Evolutionary conservation across 1,140 invertebrate genomes (phyloP).

Genomic region (Apocrypta bakeri): DNA sequence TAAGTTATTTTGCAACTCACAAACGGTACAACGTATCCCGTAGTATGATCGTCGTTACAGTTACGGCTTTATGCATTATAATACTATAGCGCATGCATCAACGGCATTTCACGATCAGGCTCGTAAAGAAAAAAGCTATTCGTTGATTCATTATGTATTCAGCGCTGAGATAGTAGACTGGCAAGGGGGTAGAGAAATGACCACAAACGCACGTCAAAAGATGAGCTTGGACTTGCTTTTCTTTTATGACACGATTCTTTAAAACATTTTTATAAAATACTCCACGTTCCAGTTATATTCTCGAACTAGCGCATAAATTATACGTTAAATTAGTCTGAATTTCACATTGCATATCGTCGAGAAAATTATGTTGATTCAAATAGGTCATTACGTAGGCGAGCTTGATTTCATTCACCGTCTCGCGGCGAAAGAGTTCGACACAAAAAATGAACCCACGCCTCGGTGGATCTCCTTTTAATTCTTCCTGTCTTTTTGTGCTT

Average conservation of each 20-base stretch:
- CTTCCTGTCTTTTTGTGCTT: not conserved
- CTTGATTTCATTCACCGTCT: too few relatives aligned
- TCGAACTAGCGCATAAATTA: not conserved
- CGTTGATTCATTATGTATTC: slow-evolving; percentile 2
- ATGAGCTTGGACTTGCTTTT: not conserved
- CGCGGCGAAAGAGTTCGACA: not conserved
- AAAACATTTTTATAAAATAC: too few relatives aligned
- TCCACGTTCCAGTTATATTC: not conserved
- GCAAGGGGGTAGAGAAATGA: not conserved
- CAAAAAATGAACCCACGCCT: not conserved
- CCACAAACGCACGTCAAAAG: not conserved
- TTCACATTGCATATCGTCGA: not conserved
- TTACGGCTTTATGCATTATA: not conserved
- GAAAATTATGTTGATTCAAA: not conserved
- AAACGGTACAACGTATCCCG: not conserved
- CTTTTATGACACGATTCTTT: not conserved
- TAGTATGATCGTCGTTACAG: not conserved
- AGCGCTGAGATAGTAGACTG: not conserved
- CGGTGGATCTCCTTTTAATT: too few relatives aligned
- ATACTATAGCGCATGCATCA: not conserved
- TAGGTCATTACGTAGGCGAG: not conserved
- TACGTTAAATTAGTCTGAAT: not conserved
- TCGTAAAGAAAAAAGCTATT: slow-evolving; percentile 20
- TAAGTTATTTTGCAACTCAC: too few relatives aligned
- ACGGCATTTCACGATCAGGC: not conserved